Evolutionary conservation across 1,140 invertebrate species (phyloP).

Genomic region (Hetaerina americana): DNA sequence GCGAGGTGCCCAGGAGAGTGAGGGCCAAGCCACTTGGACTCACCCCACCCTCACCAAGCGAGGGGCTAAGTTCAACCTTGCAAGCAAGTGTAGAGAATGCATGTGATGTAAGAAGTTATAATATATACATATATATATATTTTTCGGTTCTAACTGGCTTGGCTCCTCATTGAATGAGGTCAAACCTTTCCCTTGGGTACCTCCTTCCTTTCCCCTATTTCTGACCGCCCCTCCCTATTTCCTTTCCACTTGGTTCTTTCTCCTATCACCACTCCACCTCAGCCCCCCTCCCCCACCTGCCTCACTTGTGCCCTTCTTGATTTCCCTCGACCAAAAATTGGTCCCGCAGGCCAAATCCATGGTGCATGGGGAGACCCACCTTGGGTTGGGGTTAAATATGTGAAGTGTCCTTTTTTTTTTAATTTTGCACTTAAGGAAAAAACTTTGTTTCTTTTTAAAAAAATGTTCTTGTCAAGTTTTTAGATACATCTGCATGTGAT

Average conservation of each 20-base stretch:
- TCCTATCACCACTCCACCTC: too few relatives aligned
- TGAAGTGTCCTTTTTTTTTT: constrained; percentile 6
- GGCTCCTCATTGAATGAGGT: not conserved
- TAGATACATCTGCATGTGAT: constrained; percentile 15
- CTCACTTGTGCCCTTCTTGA: not conserved
- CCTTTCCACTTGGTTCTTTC: not conserved
- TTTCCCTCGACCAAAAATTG: not conserved
- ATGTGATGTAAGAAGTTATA: not conserved
- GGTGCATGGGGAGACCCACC: not conserved
- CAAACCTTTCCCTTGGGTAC: not conserved
- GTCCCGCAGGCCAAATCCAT: not conserved
- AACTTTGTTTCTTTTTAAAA: constrained; percentile 3
- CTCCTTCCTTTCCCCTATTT: not conserved
- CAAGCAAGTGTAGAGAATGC: not conserved
- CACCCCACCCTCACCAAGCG: not conserved
- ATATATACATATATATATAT: not conserved
- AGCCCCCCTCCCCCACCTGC: not conserved
- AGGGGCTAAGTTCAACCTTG: not conserved
- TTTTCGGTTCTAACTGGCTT: not conserved
- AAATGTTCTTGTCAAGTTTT: constrained; percentile 2
- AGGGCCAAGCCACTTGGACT: not conserved
- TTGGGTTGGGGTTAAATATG: not conserved
- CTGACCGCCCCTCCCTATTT: not conserved
- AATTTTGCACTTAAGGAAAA: constrained; percentile 1
- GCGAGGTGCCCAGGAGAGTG: not conserved